These are phyloP conservation scores for Druceiella hillmani DNA, from an alignment of 2,888 invertebrate species.

Conservation along the genomic window DNA sequence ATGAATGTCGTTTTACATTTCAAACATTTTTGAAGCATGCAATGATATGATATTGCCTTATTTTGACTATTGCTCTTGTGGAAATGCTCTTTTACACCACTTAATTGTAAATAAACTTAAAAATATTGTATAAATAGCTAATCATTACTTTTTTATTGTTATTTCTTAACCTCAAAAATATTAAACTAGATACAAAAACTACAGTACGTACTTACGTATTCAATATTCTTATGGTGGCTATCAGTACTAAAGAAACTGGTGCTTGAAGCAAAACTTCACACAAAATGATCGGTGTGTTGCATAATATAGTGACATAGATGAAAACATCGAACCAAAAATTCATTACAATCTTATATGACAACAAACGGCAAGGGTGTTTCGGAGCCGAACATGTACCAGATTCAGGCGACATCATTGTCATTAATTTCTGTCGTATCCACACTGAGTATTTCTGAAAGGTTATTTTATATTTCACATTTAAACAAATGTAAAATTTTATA, in stretches of 20 bases:
- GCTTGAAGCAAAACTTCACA: conserved; percentile 34
- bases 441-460: conserved; percentile 36
- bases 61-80: too few species aligned
- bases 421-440: conserved; percentile 41
- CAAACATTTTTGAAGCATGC: too few species aligned
- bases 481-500: too few species aligned
- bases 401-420: conserved; percentile 36
- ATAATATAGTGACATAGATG: conserved; percentile 40
- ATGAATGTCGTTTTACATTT: too few species aligned
- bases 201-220: conserved; percentile 39
- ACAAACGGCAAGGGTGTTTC: conserved; percentile 33
- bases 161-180: too few species aligned
- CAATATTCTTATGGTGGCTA: conserved; percentile 33
- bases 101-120: too few species aligned
- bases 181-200: too few species aligned
- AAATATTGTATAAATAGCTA: too few species aligned
- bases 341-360: conserved; percentile 35
- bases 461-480: too few species aligned
- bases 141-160: too few species aligned
- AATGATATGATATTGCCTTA: too few species aligned
- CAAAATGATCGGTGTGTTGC: conserved; percentile 42
- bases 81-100: too few species aligned
- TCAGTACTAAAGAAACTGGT: conserved; percentile 26
- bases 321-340: conserved; percentile 43
- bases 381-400: conserved; percentile 35